These are phyloP conservation scores for Etheostoma cragini DNA, from an alignment of 2,113 vertebrate species.

Conservation along the genomic window DNA sequence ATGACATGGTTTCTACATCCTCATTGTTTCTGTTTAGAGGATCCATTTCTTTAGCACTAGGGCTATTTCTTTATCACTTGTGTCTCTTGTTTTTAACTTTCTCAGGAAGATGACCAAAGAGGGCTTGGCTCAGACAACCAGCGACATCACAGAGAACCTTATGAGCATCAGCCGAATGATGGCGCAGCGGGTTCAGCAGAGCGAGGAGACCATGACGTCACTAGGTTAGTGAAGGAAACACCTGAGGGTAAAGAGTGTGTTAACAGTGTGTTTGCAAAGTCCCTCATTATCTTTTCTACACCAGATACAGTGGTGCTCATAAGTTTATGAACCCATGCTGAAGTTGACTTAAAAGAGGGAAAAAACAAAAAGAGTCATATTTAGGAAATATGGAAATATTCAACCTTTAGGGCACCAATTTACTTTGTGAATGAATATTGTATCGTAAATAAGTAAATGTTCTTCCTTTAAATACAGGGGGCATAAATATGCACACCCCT, in stretches of 20 bases:
- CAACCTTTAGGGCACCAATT: too few species aligned
- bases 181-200: slow-evolving; percentile 96
- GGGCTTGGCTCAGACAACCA: slow-evolving; percentile 90
- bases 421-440: too few species aligned
- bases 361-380: too few species aligned
- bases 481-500: too few species aligned
- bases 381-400: too few species aligned
- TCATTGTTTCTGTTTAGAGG: not conserved
- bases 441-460: too few species aligned
- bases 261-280: not conserved
- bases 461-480: too few species aligned
- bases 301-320: too few species aligned
- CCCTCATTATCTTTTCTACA: not conserved
- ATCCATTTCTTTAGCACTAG: not conserved
- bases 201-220: slow-evolving; percentile 91
- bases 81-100: not conserved
- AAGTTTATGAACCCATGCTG: too few species aligned
- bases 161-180: slow-evolving; percentile 98
- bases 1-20: not conserved
- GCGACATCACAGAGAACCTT: slow-evolving; percentile 93
- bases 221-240: slow-evolving; percentile 82
- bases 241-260: too few species aligned
- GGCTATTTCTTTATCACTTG: not conserved
- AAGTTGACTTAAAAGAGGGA: too few species aligned
- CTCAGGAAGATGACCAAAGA: slow-evolving; percentile 91